Evolutionary conservation across 2,113 vertebrate species (phyloP).

Genomic region (Nestor notabilis): DNA sequence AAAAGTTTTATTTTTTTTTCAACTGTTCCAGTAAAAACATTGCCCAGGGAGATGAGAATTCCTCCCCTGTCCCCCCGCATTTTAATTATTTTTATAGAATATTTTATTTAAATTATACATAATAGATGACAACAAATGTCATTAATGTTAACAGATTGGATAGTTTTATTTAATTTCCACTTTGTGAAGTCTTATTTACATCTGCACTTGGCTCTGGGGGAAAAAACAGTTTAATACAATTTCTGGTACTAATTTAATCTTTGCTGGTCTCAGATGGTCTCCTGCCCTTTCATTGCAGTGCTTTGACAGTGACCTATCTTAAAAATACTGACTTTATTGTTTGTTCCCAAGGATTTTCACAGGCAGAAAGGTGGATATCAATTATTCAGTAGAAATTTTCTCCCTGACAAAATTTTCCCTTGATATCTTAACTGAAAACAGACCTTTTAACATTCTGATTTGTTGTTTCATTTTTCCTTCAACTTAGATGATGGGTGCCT

Average conservation of each 20-base stretch:
- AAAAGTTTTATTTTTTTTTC: not conserved
- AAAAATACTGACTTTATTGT: not conserved
- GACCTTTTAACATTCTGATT: not conserved
- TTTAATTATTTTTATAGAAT: not conserved
- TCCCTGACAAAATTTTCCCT: not conserved
- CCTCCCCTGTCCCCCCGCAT: no score
- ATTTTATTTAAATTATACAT: not conserved
- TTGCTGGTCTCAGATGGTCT: not conserved
- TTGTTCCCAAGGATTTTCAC: not conserved
- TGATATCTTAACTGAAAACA: not conserved
- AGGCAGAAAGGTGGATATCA: not conserved
- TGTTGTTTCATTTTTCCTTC: not conserved
- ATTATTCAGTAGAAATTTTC: slow-evolving; percentile 1
- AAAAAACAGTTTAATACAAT: not conserved
- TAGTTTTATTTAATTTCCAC: not conserved
- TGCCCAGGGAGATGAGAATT: not conserved
- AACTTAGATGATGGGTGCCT: not conserved
- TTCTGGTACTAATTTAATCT: not conserved
- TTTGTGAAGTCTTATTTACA: not conserved
- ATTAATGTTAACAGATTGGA: not conserved
- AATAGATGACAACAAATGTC: not conserved
- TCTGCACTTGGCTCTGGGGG: not conserved
- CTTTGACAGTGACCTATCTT: not conserved
- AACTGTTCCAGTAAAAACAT: not conserved
- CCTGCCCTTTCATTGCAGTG: not conserved